Evolutionary conservation across 2,113 vertebrate genomes (phyloP), one percentile per base, ranked within the genome.

Genomic region (Cephalopholis sonnerati): DNA sequence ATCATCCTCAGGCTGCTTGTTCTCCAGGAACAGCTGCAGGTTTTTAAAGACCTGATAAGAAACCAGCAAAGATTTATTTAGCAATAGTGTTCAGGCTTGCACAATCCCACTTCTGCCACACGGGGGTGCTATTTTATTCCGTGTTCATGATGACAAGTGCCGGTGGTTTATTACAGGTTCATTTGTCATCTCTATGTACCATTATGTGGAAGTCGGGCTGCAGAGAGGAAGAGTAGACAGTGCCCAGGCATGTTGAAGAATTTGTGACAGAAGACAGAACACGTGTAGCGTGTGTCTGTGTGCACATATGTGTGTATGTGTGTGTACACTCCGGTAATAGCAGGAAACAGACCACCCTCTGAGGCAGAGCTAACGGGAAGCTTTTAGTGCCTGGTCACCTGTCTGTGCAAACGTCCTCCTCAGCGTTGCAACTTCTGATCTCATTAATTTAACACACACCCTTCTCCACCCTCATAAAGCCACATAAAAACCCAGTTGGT

Each of bases 21-120:
- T 99, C 91, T 99, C 98, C 96, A 98, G 96, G 93, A 99, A 99
- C 77, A 99, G 93, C 93, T 98, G 98, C 74, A 99, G 96, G 86
- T 99, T 99, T 94, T 99, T 99, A 88, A 99, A 99, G 64, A 99
- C 98, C 98, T 99, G 88, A 70, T 83, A 79, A 58, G 74, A 68
- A 77, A 65, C 2, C 9, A 63, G 78, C 1, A 41, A 46, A 50
- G 11, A 55, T 17, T 65, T 11, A 57, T 46, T 67, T 6, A 55
- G 32, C 22, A 51, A 54, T 29, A 25, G 18, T 61, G 27, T 20
- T 64, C 2, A 22, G 5, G 50, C 6, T 36, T 75, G 77, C 53
- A 89, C 17, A 46, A 27, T 50, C 57, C 24, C 20, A 83, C 84
- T 78, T 75, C 41, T 57, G 32, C 84, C 90, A 86, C 64, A 51